Percentiles rank a stretch among this genome's conserved stretches.
Evolutionary conservation across 2,888 invertebrate species (phyloP).

Genomic region (Shargacucullia verbasci): DNA sequence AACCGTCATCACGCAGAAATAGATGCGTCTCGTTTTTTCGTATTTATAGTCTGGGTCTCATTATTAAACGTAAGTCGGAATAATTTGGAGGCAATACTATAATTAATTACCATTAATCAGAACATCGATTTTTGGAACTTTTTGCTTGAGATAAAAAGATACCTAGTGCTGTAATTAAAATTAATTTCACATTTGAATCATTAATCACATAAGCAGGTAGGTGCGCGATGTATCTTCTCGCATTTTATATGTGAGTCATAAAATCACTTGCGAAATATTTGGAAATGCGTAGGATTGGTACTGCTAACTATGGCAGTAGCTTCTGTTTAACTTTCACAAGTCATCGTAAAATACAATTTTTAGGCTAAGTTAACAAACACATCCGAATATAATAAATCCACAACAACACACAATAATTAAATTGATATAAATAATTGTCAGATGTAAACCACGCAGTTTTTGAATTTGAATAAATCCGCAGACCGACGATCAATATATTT

Average conservation of each 20-base stretch:
- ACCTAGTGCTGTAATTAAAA: slow-evolving; percentile 28
- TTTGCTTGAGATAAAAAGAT: slow-evolving; percentile 28
- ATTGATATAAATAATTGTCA: too few relatives aligned
- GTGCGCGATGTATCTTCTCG: slow-evolving; percentile 24
- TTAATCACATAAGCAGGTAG: slow-evolving; percentile 33
- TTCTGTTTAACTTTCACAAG: too few relatives aligned
- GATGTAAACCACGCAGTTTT: too few relatives aligned
- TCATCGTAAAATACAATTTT: too few relatives aligned
- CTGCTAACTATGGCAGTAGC: too few relatives aligned
- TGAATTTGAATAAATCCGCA: too few relatives aligned
- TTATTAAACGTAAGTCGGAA: slow-evolving; percentile 1
- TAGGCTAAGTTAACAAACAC: too few relatives aligned
- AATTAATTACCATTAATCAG: slow-evolving; percentile 40
- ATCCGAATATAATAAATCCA: too few relatives aligned
- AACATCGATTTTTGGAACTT: slow-evolving; percentile 38
- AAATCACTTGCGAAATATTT: too few relatives aligned
- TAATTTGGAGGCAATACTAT: slow-evolving; percentile 25
- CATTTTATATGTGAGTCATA: neutral
- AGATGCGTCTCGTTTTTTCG: slow-evolving; percentile 15
- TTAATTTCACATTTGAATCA: slow-evolving; percentile 38
- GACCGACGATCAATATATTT: too few relatives aligned
- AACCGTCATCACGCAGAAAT: slow-evolving; percentile 42
- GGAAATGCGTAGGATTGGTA: too few relatives aligned
- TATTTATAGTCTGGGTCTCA: slow-evolving; percentile 13
- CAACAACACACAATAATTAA: too few relatives aligned